Evolutionary conservation across 2,888 invertebrate genomes (phyloP).

Genomic region (Macropis europaea): DNA sequence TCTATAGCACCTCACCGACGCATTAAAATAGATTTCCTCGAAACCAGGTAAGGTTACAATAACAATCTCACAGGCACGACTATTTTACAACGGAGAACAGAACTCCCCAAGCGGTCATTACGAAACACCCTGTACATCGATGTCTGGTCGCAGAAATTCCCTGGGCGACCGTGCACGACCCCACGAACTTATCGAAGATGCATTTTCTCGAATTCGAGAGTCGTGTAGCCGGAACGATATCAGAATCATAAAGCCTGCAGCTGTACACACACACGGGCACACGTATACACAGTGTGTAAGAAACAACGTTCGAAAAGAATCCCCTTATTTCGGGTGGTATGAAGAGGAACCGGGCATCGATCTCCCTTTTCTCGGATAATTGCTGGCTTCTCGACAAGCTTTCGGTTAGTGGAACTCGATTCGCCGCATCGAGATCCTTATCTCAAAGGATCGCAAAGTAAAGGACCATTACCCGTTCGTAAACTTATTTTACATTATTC

Average conservation of each 20-base stretch:
- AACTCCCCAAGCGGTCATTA: no score
- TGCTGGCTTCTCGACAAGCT: conserved; percentile 32
- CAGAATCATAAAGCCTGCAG: conserved; percentile 8
- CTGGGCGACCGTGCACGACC: neutral
- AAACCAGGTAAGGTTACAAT: no score
- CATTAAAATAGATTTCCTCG: no score
- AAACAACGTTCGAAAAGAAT: neutral
- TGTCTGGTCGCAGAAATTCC: conserved; percentile 17
- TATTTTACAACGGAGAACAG: no score
- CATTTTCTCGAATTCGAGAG: conserved; percentile 8
- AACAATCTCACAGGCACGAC: no score
- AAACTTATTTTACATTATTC: conserved; percentile 43
- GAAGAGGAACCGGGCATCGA: conserved; percentile 14
- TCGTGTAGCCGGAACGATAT: neutral
- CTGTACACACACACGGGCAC: no score
- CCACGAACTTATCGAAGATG: neutral
- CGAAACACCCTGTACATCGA: no score
- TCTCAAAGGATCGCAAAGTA: conserved; percentile 38
- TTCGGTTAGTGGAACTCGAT: conserved; percentile 31
- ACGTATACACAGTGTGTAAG: neutral
- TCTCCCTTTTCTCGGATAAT: conserved; percentile 41
- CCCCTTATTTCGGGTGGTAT: neutral
- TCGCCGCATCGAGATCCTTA: conserved; percentile 35
- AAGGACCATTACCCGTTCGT: conserved; percentile 34
- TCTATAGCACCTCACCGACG: no score